Conservation (phyloP, 2,797 vertebrate genomes). For the Phataginus tetradactyla region DNA sequence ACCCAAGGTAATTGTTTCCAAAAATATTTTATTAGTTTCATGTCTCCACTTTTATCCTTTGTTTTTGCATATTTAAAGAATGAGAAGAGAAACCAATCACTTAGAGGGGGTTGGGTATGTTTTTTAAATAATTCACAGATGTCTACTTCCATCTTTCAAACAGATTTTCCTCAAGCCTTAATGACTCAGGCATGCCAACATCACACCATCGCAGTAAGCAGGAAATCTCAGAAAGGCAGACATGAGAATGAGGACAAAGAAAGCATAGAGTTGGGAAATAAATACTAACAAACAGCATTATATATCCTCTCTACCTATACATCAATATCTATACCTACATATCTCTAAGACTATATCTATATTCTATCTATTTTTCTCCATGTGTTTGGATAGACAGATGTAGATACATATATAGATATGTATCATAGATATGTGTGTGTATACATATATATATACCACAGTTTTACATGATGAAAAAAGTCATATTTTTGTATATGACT, state of each 20-base stretch:
- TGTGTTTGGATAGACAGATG: not conserved
- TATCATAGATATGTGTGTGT: not conserved
- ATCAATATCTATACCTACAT: not conserved
- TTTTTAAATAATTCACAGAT: not conserved
- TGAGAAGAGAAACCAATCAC: not conserved
- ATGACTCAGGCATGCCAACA: not conserved
- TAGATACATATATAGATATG: not conserved
- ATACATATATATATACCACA: not conserved
- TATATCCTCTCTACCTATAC: not conserved
- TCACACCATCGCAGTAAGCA: not conserved
- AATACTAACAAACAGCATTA: not conserved
- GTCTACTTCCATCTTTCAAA: not conserved
- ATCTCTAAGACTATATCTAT: not conserved
- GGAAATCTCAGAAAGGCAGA: not conserved
- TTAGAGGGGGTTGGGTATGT: not conserved
- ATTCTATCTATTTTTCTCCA: not conserved
- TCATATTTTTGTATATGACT: not conserved
- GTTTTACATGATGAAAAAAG: not conserved
- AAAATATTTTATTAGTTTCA: not conserved
- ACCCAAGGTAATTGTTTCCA: not conserved
- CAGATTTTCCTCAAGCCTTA: not conserved
- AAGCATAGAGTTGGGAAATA: not conserved
- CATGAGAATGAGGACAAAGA: not conserved
- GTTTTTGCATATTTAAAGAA: not conserved
- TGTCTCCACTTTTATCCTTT: not conserved